These are phyloP conservation scores for Spondyliosoma cantharus DNA, from an alignment of 2,797 vertebrate species.

Conservation along the genomic window DNA sequence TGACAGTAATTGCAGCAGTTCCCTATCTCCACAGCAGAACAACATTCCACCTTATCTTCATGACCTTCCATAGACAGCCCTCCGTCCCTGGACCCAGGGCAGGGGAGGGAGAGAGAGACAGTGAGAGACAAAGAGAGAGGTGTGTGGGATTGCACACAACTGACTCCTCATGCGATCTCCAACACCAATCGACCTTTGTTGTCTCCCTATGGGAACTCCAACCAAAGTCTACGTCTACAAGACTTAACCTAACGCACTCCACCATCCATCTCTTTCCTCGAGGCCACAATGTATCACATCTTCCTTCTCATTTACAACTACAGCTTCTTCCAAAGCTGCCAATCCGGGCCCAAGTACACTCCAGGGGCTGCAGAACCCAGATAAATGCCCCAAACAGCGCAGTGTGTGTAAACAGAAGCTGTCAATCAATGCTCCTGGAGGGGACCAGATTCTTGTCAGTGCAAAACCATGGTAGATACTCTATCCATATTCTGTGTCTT, in stretches of 20 bases:
- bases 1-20: conserved; percentile 66
- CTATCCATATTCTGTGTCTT: conserved; percentile 13
- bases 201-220: conserved; percentile 44
- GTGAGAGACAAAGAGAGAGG: conserved; percentile 13
- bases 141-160: conserved; percentile 42
- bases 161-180: conserved; percentile 50
- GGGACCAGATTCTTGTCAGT: conserved; percentile 34
- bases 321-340: conserved; percentile 48
- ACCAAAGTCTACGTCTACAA: conserved; percentile 50
- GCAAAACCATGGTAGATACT: conserved; percentile 18
- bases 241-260: conserved; percentile 61
- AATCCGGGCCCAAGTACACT: conserved; percentile 50
- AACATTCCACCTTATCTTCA: conserved; percentile 74
- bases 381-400: conserved; percentile 55
- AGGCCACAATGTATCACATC: conserved; percentile 44
- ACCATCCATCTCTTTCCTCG: conserved; percentile 51
- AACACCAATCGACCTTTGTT: conserved; percentile 64
- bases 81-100: conserved; percentile 49
- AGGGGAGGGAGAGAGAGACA: conserved; percentile 1
- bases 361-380: conserved; percentile 43
- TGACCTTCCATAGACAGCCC: conserved; percentile 75
- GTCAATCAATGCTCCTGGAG: conserved; percentile 64
- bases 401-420: conserved; percentile 66
- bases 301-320: conserved; percentile 63
- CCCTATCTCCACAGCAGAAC: conserved; percentile 66